phyloP scores from a whole-genome alignment of 2,113 vertebrate genomes.

The Mesocricetus auratus region DNA sequence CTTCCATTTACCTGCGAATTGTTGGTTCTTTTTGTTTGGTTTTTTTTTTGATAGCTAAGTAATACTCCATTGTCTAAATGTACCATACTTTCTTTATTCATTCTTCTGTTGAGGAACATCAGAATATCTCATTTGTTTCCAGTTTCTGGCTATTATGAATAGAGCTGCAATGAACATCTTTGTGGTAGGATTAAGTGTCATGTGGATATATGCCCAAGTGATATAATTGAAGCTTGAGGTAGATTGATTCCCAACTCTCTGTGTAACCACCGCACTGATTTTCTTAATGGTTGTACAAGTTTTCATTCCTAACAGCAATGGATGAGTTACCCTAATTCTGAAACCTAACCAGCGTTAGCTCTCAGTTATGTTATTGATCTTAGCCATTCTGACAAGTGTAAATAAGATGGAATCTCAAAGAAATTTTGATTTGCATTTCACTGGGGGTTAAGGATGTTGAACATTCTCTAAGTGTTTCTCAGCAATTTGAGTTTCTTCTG shows the following conservation, averaged over 20 bases:
- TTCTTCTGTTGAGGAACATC: neutral
- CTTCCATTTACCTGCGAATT: no score
- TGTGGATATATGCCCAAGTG: neutral
- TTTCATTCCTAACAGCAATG: neutral
- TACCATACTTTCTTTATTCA: neutral
- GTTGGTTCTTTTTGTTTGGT: no score
- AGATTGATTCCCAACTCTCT: neutral
- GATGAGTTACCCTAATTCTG: neutral
- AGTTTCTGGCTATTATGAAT: neutral
- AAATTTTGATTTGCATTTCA: neutral
- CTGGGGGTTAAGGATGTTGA: neutral
- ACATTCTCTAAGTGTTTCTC: neutral
- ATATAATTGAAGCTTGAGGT: neutral
- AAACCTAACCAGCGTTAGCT: neutral
- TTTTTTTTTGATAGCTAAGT: neutral
- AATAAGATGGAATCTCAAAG: neutral
- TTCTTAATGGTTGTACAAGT: neutral
- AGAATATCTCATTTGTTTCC: neutral
- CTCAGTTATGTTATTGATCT: neutral
- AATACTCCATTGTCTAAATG: neutral
- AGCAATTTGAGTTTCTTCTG: neutral
- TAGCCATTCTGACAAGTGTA: neutral
- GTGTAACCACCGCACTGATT: neutral
- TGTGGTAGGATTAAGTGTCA: neutral
- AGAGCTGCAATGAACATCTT: neutral